These are phyloP conservation scores for Crematogaster levior DNA, from an alignment of 2,888 invertebrate species.

Conservation along the genomic window DNA sequence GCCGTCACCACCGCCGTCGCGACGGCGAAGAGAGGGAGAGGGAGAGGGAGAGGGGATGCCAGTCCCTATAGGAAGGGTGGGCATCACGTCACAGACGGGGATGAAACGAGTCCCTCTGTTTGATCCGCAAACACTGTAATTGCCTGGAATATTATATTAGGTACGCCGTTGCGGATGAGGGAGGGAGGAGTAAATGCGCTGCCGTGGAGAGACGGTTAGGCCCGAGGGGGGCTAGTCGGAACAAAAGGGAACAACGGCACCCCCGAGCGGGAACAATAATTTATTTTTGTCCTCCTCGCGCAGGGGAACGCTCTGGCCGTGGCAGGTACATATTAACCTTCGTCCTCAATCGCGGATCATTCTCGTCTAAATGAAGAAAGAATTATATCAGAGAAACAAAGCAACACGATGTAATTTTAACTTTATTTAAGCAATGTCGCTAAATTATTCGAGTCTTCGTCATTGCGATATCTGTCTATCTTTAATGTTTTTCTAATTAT, in stretches of 20 bases:
- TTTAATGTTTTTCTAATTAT: too few relatives aligned
- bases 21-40: slow-evolving; percentile 3
- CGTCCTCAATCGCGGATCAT: slow-evolving; percentile 10
- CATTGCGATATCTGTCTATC: too few relatives aligned
- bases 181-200: slow-evolving; percentile 46
- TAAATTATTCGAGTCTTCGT: background rate
- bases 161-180: slow-evolving; percentile 75
- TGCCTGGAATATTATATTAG: slow-evolving; percentile 85
- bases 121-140: slow-evolving; percentile 86
- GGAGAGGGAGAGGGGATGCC: background rate
- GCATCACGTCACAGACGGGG: slow-evolving; percentile 54
- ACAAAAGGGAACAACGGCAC: slow-evolving; percentile 64
- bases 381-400: slow-evolving; percentile 12
- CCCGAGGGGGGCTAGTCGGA: slow-evolving; percentile 47
- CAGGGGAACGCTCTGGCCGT: slow-evolving; percentile 63
- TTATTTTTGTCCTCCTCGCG: slow-evolving; percentile 69
- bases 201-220: background rate
- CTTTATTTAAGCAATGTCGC: background rate
- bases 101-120: slow-evolving; percentile 82
- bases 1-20: slow-evolving; percentile 30
- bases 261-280: slow-evolving; percentile 72
- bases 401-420: background rate
- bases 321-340: slow-evolving; percentile 68
- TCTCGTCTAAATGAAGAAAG: slow-evolving; percentile 22
- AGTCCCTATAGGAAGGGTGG: slow-evolving; percentile 59